Evolutionary conservation across 1,140 invertebrate genomes (phyloP), one percentile per base, ranked within the genome.

Genomic region (Lepeophtheirus salmonis): DNA sequence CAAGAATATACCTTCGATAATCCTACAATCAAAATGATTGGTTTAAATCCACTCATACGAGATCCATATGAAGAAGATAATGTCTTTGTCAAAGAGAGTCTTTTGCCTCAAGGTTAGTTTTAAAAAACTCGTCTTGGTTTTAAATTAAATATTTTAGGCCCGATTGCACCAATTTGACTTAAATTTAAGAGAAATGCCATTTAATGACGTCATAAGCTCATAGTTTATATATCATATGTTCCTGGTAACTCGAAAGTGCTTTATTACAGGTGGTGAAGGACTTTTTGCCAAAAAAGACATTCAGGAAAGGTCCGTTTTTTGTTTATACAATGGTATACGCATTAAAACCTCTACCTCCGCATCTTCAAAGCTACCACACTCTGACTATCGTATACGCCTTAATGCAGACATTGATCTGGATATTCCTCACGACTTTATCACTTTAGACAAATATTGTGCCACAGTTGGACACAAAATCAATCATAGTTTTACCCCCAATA

Each of bases 371-470:
- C 23, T 25, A 16, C 26, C 26, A 17, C 16, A 30, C 21, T 57
- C 55, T 3, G 55, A 57, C 26, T 57, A 57, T 57, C 55, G 55
- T 1, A 41, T 57, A 13, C 22, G 55, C 2, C 26, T 57, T n/a
- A 57, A 57, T 41, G 55, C 55, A 16, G 55, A 57, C n/a, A 41
- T 57, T 26, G 55, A 57, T n/a, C n/a, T 57, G 3, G 55, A 57
- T 24, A 25, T 57, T 25, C 22, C 26, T 10, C 16, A 57, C n/a
- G 55, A 16, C 17, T 21, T 14, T 25, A 25, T 26, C 4, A 14
- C 13, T 2, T 17, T 57, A 16, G 16, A 57, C 13, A 41, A 26
- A 25, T 57, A 57, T 21, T n/a, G 30, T 17, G 55, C 55, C 26
- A 57, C 55, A 2, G 20, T 57, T 2, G 55, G 55, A 2, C 55